These are phyloP conservation scores for Osmerus eperlanus DNA, from an alignment of 2,113 vertebrate species.

Conservation along the genomic window DNA sequence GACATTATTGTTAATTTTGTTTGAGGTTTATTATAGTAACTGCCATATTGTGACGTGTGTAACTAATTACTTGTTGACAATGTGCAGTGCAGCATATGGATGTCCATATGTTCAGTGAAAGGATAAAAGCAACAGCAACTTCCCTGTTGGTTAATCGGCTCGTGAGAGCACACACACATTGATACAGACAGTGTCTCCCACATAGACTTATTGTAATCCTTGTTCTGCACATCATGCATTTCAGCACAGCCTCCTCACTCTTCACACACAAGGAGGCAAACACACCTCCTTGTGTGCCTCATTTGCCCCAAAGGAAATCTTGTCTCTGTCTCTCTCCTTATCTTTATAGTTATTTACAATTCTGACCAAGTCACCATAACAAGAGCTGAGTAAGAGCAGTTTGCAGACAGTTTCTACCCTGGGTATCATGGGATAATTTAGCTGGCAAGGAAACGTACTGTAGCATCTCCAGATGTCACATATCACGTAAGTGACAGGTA, in stretches of 20 bases:
- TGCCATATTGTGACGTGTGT: slow-evolving; percentile 3
- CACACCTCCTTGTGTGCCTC: background rate
- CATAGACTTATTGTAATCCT: slow-evolving; percentile 3
- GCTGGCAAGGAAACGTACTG: too few relatives aligned
- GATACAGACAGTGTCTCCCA: slow-evolving; percentile 19
- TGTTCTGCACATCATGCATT: slow-evolving; percentile 1
- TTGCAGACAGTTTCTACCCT: too few relatives aligned
- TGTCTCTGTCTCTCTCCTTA: background rate
- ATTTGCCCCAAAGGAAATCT: background rate
- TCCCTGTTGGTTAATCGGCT: slow-evolving; percentile 63
- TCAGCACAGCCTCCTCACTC: background rate
- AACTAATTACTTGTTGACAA: slow-evolving; percentile 26
- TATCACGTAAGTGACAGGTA: too few relatives aligned
- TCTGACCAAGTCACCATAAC: too few relatives aligned
- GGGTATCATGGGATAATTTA: too few relatives aligned
- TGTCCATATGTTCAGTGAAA: slow-evolving; percentile 61
- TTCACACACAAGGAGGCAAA: background rate
- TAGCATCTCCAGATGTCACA: too few relatives aligned
- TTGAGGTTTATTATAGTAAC: background rate
- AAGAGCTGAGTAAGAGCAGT: too few relatives aligned
- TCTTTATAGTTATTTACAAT: too few relatives aligned
- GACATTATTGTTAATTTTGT: too few relatives aligned
- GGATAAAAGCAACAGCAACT: slow-evolving; percentile 19
- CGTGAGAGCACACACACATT: slow-evolving; percentile 39
- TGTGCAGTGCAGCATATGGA: slow-evolving; percentile 52